phyloP scores from a whole-genome alignment of 2,797 vertebrate genomes.

The Etheostoma perlongum region DNA sequence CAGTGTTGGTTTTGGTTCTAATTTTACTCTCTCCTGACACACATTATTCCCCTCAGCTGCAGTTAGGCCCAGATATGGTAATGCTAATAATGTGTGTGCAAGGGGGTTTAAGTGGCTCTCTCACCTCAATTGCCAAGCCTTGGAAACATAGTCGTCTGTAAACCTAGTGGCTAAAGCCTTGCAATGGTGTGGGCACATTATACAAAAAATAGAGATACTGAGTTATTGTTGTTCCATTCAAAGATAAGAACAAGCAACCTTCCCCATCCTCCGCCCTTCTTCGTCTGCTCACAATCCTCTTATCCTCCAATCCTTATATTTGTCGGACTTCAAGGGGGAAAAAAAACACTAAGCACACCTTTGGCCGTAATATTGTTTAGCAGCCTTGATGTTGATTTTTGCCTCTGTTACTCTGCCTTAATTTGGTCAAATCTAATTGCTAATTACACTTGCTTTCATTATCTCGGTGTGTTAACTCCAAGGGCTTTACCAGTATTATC shows the following conservation, averaged over 20 bases:
- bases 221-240: slow-evolving; percentile 52
- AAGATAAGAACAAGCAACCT: slow-evolving; percentile 40
- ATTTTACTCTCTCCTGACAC: slow-evolving; percentile 79
- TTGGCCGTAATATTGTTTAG: slow-evolving; percentile 49
- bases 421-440: slow-evolving; percentile 70
- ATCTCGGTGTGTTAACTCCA: slow-evolving; percentile 63
- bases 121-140: slow-evolving; percentile 59
- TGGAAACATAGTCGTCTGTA: slow-evolving; percentile 35
- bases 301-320: slow-evolving; percentile 33
- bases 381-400: slow-evolving; percentile 62
- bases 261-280: slow-evolving; percentile 22
- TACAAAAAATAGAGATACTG: slow-evolving; percentile 31
- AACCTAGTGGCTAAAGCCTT: slow-evolving; percentile 33
- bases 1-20: slow-evolving; percentile 78
- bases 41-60: slow-evolving; percentile 77
- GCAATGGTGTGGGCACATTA: slow-evolving; percentile 26
- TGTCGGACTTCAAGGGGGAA: slow-evolving; percentile 21
- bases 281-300: slow-evolving; percentile 53
- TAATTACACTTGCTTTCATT: slow-evolving; percentile 74
- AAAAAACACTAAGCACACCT: slow-evolving; percentile 56
- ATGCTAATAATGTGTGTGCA: slow-evolving; percentile 73
- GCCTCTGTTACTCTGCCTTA: slow-evolving; percentile 54
- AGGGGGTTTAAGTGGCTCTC: slow-evolving; percentile 66
- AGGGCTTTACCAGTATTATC: slow-evolving; percentile 70
- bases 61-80: slow-evolving; percentile 73